Conservation (phyloP, 92 coral and sea anemone genomes). For the Desmophyllum pertusum region DNA sequence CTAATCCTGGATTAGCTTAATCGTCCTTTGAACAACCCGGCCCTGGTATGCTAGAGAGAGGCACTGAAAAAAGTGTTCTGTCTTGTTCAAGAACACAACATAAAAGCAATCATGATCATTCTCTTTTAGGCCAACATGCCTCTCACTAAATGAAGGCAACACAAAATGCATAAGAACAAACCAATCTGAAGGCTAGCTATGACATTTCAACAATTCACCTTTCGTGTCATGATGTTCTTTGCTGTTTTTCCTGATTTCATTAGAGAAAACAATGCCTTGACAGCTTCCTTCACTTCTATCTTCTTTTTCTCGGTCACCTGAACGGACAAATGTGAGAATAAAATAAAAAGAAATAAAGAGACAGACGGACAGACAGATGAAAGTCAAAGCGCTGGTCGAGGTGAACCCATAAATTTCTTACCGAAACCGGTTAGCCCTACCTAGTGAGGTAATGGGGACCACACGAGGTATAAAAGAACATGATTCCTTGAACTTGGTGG, state of each 20-base stretch:
- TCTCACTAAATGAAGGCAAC: neutral
- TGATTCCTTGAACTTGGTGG: no score
- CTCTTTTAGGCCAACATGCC: neutral
- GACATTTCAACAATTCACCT: constrained; percentile 40
- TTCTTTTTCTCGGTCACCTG: constrained; percentile 75
- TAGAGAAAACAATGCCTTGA: constrained; percentile 73
- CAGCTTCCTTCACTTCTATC: constrained; percentile 74
- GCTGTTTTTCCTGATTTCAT: constrained; percentile 73
- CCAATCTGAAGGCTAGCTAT: neutral
- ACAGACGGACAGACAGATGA: neutral
- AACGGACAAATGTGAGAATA: neutral
- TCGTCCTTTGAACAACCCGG: no score
- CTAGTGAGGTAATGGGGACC: no score
- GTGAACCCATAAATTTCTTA: no score
- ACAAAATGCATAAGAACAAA: no score
- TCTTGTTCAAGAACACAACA: neutral
- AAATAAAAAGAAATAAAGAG: neutral
- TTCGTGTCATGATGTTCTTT: constrained; percentile 68
- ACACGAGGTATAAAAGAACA: no score
- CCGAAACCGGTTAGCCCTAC: no score
- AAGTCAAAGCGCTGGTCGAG: no score
- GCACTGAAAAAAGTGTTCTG: neutral
- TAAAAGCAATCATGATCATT: neutral
- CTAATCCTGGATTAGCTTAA: no score
- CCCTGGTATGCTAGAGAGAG: no score